These are phyloP conservation scores for Oryzias sinensis DNA, from an alignment of 2,797 vertebrate species.

Conservation along the genomic window DNA sequence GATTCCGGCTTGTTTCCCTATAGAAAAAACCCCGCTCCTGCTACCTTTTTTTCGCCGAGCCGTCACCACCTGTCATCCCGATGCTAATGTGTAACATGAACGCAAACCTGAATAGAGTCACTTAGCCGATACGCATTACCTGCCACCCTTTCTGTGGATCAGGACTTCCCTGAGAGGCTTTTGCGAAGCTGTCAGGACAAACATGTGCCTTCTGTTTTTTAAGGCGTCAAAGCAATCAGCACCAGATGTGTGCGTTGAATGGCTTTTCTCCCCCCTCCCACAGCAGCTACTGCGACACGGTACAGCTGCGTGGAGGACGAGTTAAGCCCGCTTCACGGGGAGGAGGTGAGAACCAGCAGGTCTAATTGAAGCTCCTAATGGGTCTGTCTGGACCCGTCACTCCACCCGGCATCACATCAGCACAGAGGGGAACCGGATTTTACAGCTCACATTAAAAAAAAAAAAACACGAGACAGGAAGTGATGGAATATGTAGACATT, in stretches of 20 bases:
- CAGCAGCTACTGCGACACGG: conserved; percentile 46
- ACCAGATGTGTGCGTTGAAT: conserved; percentile 70
- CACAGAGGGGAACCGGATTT: conserved; percentile 32
- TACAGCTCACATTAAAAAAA: conserved; percentile 16
- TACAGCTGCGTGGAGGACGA: conserved; percentile 52
- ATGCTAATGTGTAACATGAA: conserved; percentile 67
- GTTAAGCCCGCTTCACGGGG: conserved; percentile 52
- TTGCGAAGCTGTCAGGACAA: conserved; percentile 58
- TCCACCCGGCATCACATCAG: conserved; percentile 30
- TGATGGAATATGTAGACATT: conserved; percentile 22
- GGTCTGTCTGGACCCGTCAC: conserved; percentile 54
- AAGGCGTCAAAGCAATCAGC: conserved; percentile 44
- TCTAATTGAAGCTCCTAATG: conserved; percentile 65
- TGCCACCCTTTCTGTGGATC: conserved; percentile 73
- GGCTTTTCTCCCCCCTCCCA: conserved; percentile 43
- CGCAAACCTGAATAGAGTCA: conserved; percentile 43
- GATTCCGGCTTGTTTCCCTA: conserved; percentile 14
- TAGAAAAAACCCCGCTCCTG: conserved; percentile 27
- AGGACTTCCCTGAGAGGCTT: conserved; percentile 61
- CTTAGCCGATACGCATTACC: conserved; percentile 64
- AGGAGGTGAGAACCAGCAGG: conserved; percentile 68
- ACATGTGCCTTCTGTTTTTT: conserved; percentile 42
- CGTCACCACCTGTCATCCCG: conserved; percentile 58
- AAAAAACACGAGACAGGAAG: not conserved
- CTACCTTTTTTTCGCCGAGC: conserved; percentile 26